Evolutionary conservation across 2,797 vertebrate genomes (phyloP).

Genomic region (Hydrocynus forskahlii): DNA sequence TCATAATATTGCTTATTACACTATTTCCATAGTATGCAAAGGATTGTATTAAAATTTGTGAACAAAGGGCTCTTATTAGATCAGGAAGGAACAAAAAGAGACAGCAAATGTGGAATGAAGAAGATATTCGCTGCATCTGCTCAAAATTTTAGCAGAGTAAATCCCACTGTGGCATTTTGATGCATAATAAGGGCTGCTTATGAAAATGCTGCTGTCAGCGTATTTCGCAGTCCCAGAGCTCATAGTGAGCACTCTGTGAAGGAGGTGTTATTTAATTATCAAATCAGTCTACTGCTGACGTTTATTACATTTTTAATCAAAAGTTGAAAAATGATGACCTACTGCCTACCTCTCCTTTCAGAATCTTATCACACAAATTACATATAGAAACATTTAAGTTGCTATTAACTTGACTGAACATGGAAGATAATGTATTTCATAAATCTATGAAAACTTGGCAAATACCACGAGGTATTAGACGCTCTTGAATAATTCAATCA

Average conservation of each 20-base stretch:
- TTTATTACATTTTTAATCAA: slow-evolving; percentile 72
- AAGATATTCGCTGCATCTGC: slow-evolving; percentile 2
- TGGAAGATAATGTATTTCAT: slow-evolving; percentile 10
- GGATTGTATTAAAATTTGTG: background rate
- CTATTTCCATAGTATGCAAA: background rate
- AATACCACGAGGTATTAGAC: background rate
- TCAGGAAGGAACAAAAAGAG: background rate
- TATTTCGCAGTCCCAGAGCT: slow-evolving; percentile 48
- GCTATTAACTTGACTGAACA: slow-evolving; percentile 31
- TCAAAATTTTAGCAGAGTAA: slow-evolving; percentile 34
- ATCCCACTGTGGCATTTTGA: slow-evolving; percentile 28
- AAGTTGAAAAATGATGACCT: slow-evolving; percentile 54
- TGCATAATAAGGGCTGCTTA: slow-evolving; percentile 46
- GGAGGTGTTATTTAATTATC: slow-evolving; percentile 69
- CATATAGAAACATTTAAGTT: slow-evolving; percentile 32
- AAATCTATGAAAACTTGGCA: background rate
- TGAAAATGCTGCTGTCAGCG: slow-evolving; percentile 60
- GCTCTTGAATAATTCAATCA: background rate
- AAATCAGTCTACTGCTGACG: slow-evolving; percentile 68
- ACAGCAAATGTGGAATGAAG: slow-evolving; percentile 1
- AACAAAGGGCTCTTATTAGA: background rate
- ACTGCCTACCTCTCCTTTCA: slow-evolving; percentile 47
- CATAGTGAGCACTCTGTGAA: slow-evolving; percentile 53
- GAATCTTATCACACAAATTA: slow-evolving; percentile 50
- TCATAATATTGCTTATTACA: too few relatives aligned